Conservation (phyloP, 1,140 invertebrate genomes). For the Drosophila erecta region DNA sequence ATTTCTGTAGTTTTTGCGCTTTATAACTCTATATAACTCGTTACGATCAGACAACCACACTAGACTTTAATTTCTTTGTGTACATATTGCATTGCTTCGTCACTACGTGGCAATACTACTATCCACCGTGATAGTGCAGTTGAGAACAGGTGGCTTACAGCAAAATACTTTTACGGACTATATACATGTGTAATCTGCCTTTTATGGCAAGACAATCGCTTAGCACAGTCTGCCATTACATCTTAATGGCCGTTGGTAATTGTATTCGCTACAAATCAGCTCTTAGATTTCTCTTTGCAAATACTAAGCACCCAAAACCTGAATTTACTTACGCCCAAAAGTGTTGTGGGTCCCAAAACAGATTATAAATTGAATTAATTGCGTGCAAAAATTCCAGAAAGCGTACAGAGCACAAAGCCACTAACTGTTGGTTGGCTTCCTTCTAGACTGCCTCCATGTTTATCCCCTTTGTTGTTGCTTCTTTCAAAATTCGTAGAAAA, state of each 20-base stretch:
- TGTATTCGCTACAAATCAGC: not conserved
- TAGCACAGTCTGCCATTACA: not conserved
- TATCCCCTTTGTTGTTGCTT: not conserved
- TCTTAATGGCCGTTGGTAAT: not conserved
- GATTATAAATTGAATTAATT: slow-evolving; percentile 67
- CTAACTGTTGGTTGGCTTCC: slow-evolving; percentile 49
- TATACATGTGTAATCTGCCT: not conserved
- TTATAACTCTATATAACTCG: too few relatives aligned
- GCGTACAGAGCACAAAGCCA: slow-evolving; percentile 42
- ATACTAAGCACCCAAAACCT: not conserved
- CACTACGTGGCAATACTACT: too few relatives aligned
- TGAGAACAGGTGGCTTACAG: slow-evolving; percentile 7
- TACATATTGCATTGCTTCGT: too few relatives aligned
- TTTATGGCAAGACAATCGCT: not conserved
- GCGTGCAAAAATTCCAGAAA: slow-evolving; percentile 55
- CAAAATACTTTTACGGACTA: slow-evolving; percentile 33
- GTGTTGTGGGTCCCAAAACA: slow-evolving; percentile 22
- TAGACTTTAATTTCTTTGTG: too few relatives aligned
- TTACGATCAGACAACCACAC: too few relatives aligned
- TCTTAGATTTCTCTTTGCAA: not conserved
- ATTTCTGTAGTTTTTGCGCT: too few relatives aligned
- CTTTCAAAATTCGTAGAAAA: slow-evolving; percentile 8
- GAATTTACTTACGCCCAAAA: slow-evolving; percentile 18
- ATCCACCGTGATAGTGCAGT: slow-evolving; percentile 17
- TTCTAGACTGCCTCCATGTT: not conserved